These are phyloP conservation scores for Drymodes brunneopygia DNA, from an alignment of 2,113 vertebrate species.

Conservation along the genomic window DNA sequence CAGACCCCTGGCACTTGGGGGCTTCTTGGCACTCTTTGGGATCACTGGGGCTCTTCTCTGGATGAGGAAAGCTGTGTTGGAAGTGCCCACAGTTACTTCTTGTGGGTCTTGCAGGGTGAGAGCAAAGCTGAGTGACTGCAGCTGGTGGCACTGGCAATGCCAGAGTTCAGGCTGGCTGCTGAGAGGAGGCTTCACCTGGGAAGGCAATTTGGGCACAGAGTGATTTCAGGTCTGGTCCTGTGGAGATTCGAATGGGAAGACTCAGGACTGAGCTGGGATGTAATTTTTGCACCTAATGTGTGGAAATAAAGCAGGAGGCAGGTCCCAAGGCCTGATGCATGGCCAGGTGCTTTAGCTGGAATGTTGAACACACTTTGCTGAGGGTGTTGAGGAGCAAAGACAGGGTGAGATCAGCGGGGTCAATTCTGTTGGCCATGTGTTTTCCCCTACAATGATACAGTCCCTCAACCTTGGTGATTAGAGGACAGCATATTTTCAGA, in stretches of 20 bases:
- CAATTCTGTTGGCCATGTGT: background rate
- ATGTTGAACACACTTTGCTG: background rate
- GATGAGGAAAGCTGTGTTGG: background rate
- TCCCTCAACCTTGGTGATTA: background rate
- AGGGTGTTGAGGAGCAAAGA: background rate
- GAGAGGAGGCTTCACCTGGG: background rate
- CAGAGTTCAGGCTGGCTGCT: background rate
- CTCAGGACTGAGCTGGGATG: background rate
- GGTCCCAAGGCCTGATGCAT: background rate
- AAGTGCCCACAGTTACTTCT: background rate
- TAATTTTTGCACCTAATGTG: background rate
- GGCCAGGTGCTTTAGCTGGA: background rate
- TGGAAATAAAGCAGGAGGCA: background rate
- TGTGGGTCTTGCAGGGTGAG: background rate
- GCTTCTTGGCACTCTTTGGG: background rate
- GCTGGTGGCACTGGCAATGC: background rate
- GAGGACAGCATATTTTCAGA: background rate
- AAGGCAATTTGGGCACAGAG: background rate
- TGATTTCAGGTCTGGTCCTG: fast-evolving
- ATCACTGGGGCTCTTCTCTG: background rate
- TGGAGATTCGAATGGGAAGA: background rate
- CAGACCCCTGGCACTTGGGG: background rate
- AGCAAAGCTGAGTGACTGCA: background rate
- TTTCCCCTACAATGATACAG: background rate
- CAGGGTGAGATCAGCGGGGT: background rate